Evolutionary conservation across 2,797 vertebrate species (phyloP).

Genomic region (Eidolon dupreanum): DNA sequence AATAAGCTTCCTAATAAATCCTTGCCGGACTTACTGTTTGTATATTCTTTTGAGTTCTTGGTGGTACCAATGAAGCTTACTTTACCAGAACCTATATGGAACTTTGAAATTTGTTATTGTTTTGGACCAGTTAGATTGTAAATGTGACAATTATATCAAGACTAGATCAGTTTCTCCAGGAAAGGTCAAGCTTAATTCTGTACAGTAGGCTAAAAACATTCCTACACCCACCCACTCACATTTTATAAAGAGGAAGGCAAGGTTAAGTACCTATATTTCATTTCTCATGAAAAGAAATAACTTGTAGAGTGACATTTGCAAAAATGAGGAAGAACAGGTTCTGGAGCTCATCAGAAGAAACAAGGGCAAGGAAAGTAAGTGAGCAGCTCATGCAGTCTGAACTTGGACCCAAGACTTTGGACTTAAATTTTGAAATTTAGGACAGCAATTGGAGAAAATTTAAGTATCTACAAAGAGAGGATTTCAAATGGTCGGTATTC

Average conservation of each 20-base stretch:
- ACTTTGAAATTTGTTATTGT: constrained; percentile 23
- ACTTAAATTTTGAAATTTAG: background rate
- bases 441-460: background rate
- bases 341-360: background rate
- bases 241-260: constrained; percentile 11
- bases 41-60: constrained; percentile 51
- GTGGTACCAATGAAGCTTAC: background rate
- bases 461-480: background rate
- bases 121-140: constrained; percentile 25
- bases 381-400: background rate
- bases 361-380: background rate
- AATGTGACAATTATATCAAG: background rate
- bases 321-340: background rate
- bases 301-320: background rate
- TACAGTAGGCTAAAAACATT: background rate
- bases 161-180: background rate
- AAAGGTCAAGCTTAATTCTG: background rate
- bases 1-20: constrained; percentile 81
- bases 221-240: background rate
- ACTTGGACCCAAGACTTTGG: background rate
- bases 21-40: constrained; percentile 48
- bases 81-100: background rate
- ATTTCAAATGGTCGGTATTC: background rate
- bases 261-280: background rate
- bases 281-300: constrained; percentile 13